Conservation (phyloP, 2,113 vertebrate genomes). For the Hippotragus niger region DNA sequence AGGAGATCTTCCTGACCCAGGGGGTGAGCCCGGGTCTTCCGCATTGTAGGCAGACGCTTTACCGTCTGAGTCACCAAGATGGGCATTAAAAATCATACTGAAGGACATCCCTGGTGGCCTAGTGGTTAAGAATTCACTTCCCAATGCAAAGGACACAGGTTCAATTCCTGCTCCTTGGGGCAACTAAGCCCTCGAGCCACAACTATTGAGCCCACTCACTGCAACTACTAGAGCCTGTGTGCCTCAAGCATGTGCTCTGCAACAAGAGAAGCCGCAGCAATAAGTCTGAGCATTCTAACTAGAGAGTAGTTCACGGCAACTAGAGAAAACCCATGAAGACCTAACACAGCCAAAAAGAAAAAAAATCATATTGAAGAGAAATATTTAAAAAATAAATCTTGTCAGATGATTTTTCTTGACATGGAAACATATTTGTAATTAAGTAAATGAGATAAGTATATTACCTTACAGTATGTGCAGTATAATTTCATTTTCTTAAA, state of each 20-base stretch:
- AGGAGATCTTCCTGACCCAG: background rate
- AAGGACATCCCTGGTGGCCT: background rate
- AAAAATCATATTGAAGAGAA: background rate
- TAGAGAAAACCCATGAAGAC: background rate
- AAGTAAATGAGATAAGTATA: background rate
- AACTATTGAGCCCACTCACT: background rate
- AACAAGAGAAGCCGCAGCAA: background rate
- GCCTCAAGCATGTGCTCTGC: background rate
- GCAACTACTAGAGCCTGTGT: background rate
- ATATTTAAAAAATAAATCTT: background rate
- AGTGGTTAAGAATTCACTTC: background rate
- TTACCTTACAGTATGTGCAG: background rate
- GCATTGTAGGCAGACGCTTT: accelerated
- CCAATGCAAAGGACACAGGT: background rate
- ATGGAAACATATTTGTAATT: background rate
- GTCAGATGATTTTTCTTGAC: background rate
- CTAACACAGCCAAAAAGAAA: background rate
- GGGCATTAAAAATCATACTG: background rate
- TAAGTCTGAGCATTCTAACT: background rate
- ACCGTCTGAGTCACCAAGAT: background rate
- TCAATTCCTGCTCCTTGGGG: background rate
- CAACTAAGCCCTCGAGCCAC: accelerated
- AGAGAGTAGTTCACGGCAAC: background rate
- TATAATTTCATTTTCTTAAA: conserved; percentile 15
- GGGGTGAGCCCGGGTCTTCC: accelerated